A percentile compares a stretch with the other conserved stretches of the same genome.
These are phyloP conservation scores for Oxyura jamaicensis DNA, from an alignment of 2,113 vertebrate genomes.

Conservation along the genomic window DNA sequence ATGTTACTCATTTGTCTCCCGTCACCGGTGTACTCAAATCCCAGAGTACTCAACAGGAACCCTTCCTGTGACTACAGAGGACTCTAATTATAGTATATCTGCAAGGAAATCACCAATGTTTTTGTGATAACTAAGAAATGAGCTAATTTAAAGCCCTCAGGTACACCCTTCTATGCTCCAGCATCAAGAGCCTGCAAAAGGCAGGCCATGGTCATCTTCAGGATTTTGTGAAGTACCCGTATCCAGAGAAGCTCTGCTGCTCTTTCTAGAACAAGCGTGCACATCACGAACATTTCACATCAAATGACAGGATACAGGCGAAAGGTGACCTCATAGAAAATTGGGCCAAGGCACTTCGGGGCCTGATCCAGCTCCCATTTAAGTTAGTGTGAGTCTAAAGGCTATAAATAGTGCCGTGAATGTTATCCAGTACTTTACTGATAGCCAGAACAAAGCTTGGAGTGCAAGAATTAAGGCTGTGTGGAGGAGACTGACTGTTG, in stretches of 20 bases:
- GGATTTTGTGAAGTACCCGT: not conserved
- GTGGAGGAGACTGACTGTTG: not conserved
- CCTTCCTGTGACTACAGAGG: not conserved
- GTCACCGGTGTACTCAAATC: not conserved
- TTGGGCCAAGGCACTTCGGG: conserved; percentile 66
- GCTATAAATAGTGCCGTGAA: conserved; percentile 59
- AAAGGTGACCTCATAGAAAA: conserved; percentile 69
- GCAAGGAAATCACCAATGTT: not conserved
- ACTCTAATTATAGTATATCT: not conserved
- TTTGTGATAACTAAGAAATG: not conserved
- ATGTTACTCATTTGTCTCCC: not conserved
- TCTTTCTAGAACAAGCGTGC: not conserved
- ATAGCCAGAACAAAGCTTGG: not conserved
- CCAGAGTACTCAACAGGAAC: not conserved
- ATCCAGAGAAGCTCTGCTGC: not conserved
- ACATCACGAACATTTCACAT: not conserved
- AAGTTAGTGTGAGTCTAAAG: conserved; percentile 49
- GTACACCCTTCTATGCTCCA: not conserved
- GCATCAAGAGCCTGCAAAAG: not conserved
- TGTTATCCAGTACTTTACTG: conserved; percentile 44
- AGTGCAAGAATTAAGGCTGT: conserved; percentile 8
- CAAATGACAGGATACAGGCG: not conserved
- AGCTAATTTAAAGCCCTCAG: not conserved
- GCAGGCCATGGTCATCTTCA: not conserved
- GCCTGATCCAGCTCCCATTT: conserved; percentile 67